These are phyloP conservation scores for Lithobates sylvaticus DNA, from an alignment of 2,797 vertebrate species.

Conservation along the genomic window DNA sequence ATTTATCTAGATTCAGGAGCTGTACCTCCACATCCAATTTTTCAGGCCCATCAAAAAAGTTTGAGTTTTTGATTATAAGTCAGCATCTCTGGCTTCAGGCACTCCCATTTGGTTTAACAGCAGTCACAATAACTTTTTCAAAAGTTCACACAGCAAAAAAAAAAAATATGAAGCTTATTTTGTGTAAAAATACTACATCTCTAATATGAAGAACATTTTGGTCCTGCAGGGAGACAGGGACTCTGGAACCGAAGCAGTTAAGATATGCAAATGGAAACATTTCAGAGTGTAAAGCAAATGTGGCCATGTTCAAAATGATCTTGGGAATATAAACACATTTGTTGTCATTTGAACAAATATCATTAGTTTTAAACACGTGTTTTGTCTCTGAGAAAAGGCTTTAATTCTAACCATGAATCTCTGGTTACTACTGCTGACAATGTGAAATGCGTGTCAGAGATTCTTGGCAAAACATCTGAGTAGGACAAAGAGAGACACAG, in stretches of 20 bases:
- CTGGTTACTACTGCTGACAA: slow-evolving; percentile 65
- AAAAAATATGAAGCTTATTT: too few relatives aligned
- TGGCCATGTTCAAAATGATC: neutral
- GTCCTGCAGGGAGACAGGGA: too few relatives aligned
- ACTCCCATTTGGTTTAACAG: too few relatives aligned
- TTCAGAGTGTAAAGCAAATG: neutral
- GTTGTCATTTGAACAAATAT: slow-evolving; percentile 37
- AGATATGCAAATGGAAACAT: slow-evolving; percentile 25
- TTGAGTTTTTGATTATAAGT: too few relatives aligned
- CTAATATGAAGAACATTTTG: too few relatives aligned
- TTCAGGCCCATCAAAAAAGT: too few relatives aligned
- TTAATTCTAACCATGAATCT: slow-evolving; percentile 62
- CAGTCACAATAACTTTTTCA: too few relatives aligned
- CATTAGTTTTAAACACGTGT: neutral
- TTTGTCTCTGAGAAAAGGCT: slow-evolving; percentile 51
- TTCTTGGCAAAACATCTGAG: slow-evolving; percentile 67
- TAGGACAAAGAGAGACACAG: slow-evolving; percentile 64
- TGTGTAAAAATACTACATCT: too few relatives aligned
- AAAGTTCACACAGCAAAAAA: too few relatives aligned
- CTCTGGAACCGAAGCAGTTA: neutral
- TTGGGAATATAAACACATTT: slow-evolving; percentile 28
- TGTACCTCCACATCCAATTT: too few relatives aligned
- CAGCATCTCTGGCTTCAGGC: too few relatives aligned
- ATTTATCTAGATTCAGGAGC: too few relatives aligned
- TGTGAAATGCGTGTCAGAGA: slow-evolving; percentile 50